Evolutionary conservation across 2,113 vertebrate species (phyloP), one percentile per base, ranked within the genome.

Genomic region (Corvus moneduloides): DNA sequence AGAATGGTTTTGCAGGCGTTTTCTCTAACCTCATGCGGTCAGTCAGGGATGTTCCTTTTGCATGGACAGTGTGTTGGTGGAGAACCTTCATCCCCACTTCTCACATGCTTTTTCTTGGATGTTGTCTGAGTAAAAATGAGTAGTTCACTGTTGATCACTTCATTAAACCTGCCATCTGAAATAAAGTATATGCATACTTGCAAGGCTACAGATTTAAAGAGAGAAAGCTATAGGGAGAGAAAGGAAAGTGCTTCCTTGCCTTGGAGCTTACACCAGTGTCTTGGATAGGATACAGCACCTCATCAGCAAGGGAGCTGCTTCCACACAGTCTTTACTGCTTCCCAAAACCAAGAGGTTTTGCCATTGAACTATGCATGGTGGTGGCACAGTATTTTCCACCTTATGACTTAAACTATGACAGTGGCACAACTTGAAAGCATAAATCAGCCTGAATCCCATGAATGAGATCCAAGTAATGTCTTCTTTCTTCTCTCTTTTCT

Each of bases 401-500:
- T 71, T 48, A 62, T 46, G 63, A 80, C 44, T 77, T 71, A 84
- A 93, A 84, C 1, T 7, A 58, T 81, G 76, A 74, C 72, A 92
- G 17, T 55, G 59, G 79, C 59, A 92, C 39, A 71, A 84, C 64
- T 73, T 96, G 84, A 93, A 89, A 86, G 63, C 68, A 71, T 44
- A 91, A 95, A 75, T 72, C 48, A 87, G 44, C 11, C 61, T 27
- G 35, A 61, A 32, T 78, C 39, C 35, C 3, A 1, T 59, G 85
- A 97, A 91, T 74, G 84, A 93, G 79, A 96, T 92, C 83, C 95
- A 96, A 93, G 79, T 4, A 49, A 61, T 1, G 0, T 32, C 13
- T 49, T 23, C 33, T 59, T 55, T 48, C 58, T 16, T 14, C 8
- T 3, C 1, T 14, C 2, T 33, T 2, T 35, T 30, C 22, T 33